Evolutionary conservation across 2,113 vertebrate species (phyloP), one percentile per base, ranked within the genome.

Genomic region (Cepphus grylle): DNA sequence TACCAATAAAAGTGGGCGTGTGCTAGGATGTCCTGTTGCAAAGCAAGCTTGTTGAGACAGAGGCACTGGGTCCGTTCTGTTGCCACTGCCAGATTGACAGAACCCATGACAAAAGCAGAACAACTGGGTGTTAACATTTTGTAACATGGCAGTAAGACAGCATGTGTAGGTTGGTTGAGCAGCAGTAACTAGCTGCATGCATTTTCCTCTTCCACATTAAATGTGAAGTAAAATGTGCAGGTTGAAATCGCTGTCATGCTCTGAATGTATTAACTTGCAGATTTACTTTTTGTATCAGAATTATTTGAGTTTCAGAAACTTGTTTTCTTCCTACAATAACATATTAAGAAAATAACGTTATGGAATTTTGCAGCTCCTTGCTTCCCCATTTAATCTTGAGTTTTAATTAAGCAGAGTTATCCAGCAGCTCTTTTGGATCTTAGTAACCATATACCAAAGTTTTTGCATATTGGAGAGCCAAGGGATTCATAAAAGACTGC

Each of bases 191-290:
- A n/a, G 20, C 15, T 93, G 43, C 2, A 2, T 69, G 53, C 3
- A 6, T 91, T 80, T 77, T 81, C 25, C 17, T 70, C 9, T 86
- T 15, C 25, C 15, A 13, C 27, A 5, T 47, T 20, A 80, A 55
- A 43, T 23, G 30, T 55, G 12, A 70, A 70, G 30, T 80, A 47
- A 90, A 92, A 49, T 10, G 3, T 59, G 15, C 43, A 26, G 16
- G 18, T 86, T 86, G 89, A 66, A 81, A 69, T 69, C 23, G 30
- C 12, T 42, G 3, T 38, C 2, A 2, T 0, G 0, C 14, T 67
- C 38, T 84, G 58, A 63, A 27, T 58, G 18, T 47, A 21, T 73
- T 63, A 66, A 67, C 15, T 62, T 66, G 20, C 49, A 65, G 43
- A 30, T 42, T 50, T 50, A 27, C 9, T 55, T 67, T 67, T 69